Conservation (phyloP, 2,113 vertebrate genomes). For the Clarias magur region DNA sequence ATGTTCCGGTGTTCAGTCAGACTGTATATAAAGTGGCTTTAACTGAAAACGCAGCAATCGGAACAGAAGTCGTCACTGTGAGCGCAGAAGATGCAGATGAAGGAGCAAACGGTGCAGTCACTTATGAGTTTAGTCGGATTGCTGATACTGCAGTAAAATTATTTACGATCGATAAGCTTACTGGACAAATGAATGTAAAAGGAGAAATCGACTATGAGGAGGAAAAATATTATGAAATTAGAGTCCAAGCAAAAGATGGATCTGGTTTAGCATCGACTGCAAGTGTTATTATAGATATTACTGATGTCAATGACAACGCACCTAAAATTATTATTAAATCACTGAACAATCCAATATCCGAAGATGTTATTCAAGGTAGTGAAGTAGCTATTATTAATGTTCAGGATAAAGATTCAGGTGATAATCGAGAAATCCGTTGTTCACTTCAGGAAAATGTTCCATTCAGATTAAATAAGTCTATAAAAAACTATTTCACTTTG, state of each 20-base stretch:
- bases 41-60: slow-evolving; percentile 46
- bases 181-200: slow-evolving; percentile 64
- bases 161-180: slow-evolving; percentile 48
- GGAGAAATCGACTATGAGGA: slow-evolving; percentile 68
- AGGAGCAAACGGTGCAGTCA: slow-evolving; percentile 40
- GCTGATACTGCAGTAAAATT: slow-evolving; percentile 11
- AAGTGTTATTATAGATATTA: slow-evolving; percentile 64
- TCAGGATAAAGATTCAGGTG: slow-evolving; percentile 65
- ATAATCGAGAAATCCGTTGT: slow-evolving; percentile 63
- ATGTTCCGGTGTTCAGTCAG: slow-evolving; percentile 47
- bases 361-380: slow-evolving; percentile 62
- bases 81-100: slow-evolving; percentile 66
- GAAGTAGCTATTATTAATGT: slow-evolving; percentile 70
- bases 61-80: slow-evolving; percentile 55
- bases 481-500: slow-evolving; percentile 66
- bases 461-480: slow-evolving; percentile 66
- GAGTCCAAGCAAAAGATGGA: slow-evolving; percentile 66
- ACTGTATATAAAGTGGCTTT: slow-evolving; percentile 44
- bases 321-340: slow-evolving; percentile 68
- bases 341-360: slow-evolving; percentile 58
- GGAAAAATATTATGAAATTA: slow-evolving; percentile 62
- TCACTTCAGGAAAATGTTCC: slow-evolving; percentile 57
- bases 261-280: slow-evolving; percentile 57
- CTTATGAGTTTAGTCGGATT: slow-evolving; percentile 35
- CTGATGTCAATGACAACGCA: slow-evolving; percentile 73